Base-by-base conservation (phyloP, 2,797 vertebrate genomes). In the Poeciliopsis paucimaculata region DNA sequence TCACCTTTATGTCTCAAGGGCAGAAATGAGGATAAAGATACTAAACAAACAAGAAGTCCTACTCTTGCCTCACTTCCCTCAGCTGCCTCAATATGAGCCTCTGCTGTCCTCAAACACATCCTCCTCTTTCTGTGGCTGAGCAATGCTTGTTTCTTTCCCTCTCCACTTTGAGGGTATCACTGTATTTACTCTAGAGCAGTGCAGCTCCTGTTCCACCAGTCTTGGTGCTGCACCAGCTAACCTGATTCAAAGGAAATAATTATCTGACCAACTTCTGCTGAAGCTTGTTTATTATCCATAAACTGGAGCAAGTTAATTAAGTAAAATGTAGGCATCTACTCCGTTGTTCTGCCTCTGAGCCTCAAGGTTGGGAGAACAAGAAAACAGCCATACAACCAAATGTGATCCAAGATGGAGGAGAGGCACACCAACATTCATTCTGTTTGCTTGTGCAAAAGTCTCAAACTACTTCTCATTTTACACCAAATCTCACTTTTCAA, bases 21-120 rank as follows among this genome's bases (percentile, higher is more conserved):
- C 96, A 96, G 95, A 96, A 97, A 98, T 98, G 96, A 97, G 73
- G 95, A 98, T 97, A 96, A 97, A 97, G 96, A 97, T 95, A 96
- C 95, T 96, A 96, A 92, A 93, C 91, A 94, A 94, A 93, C 92
- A 93, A 92, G 85, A 94, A 86, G 84, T 79, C 82, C 82, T 72
- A 68, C 81, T 81, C 85, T 82, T 77, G 78, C 76, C 75, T 23
- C n/a, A 39, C 77, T 77, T 72, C 85, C 84, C 85, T 77, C 86
- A 73, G 72, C 83, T 88, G 78, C 64, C 82, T 80, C 77, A 43
- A 31, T 80, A 89, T 89, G 86, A 90, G 77, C 80, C 76, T 86
- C 82, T 73, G 77, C 82, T 74, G 72, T 85, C 77, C 82, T 79
- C 83, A 62, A 79, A 79, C 84, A 79, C 81, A 86, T 86, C 87